These are phyloP conservation scores for Megaustenia siamemsis DNA, from an alignment of 2,888 invertebrate genomes.

Conservation along the genomic window DNA sequence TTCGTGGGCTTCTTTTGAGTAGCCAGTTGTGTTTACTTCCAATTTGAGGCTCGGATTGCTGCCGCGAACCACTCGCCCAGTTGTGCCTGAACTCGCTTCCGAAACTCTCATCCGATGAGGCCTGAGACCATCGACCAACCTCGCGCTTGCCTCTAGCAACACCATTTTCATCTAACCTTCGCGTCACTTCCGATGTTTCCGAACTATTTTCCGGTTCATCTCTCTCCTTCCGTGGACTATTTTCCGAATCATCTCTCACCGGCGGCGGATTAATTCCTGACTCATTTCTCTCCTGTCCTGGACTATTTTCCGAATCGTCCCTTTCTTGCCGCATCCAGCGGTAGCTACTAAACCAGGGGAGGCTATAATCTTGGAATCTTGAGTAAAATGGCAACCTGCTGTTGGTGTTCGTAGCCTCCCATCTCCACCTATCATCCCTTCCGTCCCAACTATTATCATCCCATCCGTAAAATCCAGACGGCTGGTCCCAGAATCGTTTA, in stretches of 20 bases:
- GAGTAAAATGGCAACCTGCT: neutral
- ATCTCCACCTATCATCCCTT: neutral
- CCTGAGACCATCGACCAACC: neutral
- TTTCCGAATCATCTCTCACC: neutral
- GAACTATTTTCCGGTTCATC: neutral
- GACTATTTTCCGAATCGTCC: too few relatives aligned
- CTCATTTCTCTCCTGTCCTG: too few relatives aligned
- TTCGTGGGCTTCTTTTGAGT: neutral
- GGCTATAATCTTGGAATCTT: neutral
- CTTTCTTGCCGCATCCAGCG: neutral
- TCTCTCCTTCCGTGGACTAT: neutral
- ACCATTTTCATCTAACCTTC: neutral
- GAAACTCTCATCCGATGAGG: neutral
- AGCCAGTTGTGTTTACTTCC: neutral
- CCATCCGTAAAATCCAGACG: neutral
- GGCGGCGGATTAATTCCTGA: too few relatives aligned
- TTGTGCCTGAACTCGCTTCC: neutral
- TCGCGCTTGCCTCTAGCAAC: neutral
- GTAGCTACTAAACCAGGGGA: neutral
- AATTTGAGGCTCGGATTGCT: neutral
- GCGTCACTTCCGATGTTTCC: neutral
- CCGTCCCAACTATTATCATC: neutral
- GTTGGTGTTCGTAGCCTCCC: neutral
- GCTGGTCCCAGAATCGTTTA: slow-evolving; percentile 17
- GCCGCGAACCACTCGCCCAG: neutral